Conservation (phyloP, 2,113 vertebrate genomes). For the Hyla sarda region DNA sequence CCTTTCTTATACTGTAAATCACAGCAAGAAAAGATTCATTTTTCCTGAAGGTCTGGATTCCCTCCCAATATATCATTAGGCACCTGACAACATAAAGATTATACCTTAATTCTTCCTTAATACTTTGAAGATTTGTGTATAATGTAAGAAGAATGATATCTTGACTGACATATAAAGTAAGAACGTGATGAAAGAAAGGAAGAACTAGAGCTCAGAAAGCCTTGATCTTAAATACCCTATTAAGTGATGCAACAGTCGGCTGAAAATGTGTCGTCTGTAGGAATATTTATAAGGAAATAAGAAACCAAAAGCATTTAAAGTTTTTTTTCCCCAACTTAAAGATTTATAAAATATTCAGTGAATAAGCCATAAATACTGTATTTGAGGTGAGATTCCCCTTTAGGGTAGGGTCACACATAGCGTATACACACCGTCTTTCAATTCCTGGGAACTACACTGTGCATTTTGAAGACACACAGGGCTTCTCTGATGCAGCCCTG, state of each 20-base stretch:
- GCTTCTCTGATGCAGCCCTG: no score
- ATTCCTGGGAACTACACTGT: no score
- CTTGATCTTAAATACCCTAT: conserved; percentile 11
- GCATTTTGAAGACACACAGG: no score
- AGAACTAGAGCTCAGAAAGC: conserved; percentile 7
- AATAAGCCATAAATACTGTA: no score
- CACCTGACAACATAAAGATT: conserved; percentile 26
- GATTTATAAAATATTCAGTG: no score
- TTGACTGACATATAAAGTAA: conserved; percentile 21
- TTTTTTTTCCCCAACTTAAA: no score
- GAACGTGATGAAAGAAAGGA: neutral
- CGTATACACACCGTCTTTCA: no score
- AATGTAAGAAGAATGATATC: conserved; percentile 15
- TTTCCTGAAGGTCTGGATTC: conserved; percentile 5
- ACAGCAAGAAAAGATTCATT: conserved; percentile 1
- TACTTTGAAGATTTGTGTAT: conserved; percentile 29
- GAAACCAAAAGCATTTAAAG: neutral
- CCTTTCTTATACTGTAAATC: conserved; percentile 1
- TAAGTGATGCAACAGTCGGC: conserved; percentile 6
- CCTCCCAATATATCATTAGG: conserved; percentile 19
- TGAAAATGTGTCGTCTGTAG: neutral
- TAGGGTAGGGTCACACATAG: no score
- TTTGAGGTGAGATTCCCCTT: no score
- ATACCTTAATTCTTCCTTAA: conserved; percentile 20
- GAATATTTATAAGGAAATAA: neutral